Conservation (phyloP, 2,888 invertebrate species). For the Tenthredo distinguenda region DNA sequence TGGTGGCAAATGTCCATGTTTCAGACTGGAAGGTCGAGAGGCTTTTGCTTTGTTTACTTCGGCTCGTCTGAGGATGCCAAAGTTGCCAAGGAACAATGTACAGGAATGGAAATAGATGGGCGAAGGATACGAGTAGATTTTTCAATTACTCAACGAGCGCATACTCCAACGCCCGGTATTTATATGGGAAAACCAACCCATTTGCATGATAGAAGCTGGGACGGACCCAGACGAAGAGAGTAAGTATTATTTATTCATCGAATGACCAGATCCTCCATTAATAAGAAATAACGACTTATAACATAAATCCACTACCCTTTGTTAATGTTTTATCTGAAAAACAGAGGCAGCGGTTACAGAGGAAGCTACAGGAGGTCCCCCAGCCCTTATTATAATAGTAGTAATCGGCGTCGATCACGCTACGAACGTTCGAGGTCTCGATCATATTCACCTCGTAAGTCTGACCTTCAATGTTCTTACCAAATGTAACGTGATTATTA, state of each 20-base stretch:
- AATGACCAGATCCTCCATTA: neutral
- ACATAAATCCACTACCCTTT: constrained; percentile 46
- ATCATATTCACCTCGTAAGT: constrained; percentile 91
- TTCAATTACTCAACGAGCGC: constrained; percentile 97
- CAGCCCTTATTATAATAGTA: constrained; percentile 86
- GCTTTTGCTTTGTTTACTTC: constrained; percentile 98
- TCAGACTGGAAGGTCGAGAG: constrained; percentile 94
- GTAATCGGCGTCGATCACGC: constrained; percentile 82
- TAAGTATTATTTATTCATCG: constrained; percentile 75
- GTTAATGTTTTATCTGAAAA: constrained; percentile 20
- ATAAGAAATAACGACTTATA: neutral
- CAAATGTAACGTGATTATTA: constrained; percentile 27
- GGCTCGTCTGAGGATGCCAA: constrained; percentile 93
- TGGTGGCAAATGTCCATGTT: constrained; percentile 64
- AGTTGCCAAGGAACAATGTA: constrained; percentile 95
- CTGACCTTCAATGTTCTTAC: constrained; percentile 55
- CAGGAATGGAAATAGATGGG: constrained; percentile 96
- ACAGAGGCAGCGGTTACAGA: constrained; percentile 79
- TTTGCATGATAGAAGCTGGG: constrained; percentile 75
- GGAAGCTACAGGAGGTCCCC: constrained; percentile 84
- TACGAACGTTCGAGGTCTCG: constrained; percentile 88
- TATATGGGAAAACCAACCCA: constrained; percentile 97
- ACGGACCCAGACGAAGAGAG: constrained; percentile 79
- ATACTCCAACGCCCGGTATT: constrained; percentile 98
- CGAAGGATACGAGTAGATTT: constrained; percentile 96